A percentile compares a stretch with the other conserved stretches of the same genome.
phyloP scores from a whole-genome alignment of 1,140 invertebrate genomes.

The Drosophila jambulina region DNA sequence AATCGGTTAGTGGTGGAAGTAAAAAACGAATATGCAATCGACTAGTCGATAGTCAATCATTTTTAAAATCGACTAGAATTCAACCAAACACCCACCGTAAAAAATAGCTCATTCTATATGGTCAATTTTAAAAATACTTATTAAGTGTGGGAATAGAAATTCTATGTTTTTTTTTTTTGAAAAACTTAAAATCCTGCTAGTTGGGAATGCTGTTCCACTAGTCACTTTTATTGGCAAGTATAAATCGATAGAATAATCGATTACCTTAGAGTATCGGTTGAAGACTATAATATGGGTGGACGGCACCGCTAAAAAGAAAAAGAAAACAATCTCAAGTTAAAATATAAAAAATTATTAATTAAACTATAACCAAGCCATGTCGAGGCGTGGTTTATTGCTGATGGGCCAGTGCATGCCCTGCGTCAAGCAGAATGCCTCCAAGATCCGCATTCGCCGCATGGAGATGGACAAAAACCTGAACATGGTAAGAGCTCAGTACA shows the following conservation, averaged over 20 bases:
- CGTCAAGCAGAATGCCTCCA: conserved; percentile 90
- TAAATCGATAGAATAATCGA: background rate
- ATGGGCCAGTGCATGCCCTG: conserved; percentile 91
- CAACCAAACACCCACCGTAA: too few species aligned
- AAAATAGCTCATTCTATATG: too few species aligned
- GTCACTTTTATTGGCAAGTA: too few species aligned
- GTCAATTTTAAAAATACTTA: background rate
- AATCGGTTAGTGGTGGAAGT: background rate
- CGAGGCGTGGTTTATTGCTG: conserved; percentile 84
- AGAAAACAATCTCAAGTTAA: conserved; percentile 4
- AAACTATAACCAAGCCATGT: conserved; percentile 41
- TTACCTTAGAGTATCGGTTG: background rate
- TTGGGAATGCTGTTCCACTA: too few species aligned
- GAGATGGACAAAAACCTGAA: conserved; percentile 87
- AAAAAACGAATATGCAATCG: background rate
- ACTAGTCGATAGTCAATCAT: background rate
- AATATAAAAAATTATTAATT: conserved; percentile 41
- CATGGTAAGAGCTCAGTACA: conserved; percentile 51
- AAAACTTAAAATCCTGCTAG: background rate
- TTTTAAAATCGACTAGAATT: background rate
- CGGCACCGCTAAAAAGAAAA: background rate
- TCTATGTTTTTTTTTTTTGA: background rate
- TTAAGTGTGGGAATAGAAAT: too few species aligned
- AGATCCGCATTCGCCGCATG: conserved; percentile 90
- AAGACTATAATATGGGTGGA: background rate